Conservation (phyloP, 1,140 invertebrate genomes). For the Solen grandis region DNA sequence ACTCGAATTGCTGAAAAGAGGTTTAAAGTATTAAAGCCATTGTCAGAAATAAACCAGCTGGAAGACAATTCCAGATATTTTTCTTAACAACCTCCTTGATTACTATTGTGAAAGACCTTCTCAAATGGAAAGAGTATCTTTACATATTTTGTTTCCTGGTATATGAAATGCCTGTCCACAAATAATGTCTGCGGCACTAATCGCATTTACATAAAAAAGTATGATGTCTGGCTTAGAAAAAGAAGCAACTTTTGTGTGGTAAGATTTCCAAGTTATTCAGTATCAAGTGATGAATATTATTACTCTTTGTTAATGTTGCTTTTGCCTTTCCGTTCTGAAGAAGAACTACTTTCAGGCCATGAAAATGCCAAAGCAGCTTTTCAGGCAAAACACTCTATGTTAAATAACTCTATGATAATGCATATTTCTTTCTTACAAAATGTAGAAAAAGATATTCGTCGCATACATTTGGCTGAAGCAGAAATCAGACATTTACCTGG, state of each 20-base stretch:
- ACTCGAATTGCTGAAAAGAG: background rate
- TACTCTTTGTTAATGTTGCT: background rate
- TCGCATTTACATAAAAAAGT: background rate
- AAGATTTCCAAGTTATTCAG: background rate
- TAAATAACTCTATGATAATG: background rate
- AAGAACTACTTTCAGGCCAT: background rate
- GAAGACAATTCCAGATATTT: background rate
- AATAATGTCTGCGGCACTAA: background rate
- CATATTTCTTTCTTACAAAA: background rate
- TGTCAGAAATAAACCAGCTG: background rate
- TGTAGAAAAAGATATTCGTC: background rate
- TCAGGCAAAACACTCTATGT: slow-evolving; percentile 4
- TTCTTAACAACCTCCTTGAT: background rate
- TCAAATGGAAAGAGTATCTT: background rate
- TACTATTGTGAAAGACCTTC: background rate
- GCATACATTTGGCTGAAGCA: slow-evolving; percentile 5
- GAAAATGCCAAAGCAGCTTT: slow-evolving; percentile 10
- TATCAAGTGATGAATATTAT: slow-evolving; percentile 7
- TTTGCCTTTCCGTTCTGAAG: background rate
- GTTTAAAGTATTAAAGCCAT: slow-evolving; percentile 4
- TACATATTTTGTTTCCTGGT: slow-evolving; percentile 12
- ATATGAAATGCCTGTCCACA: background rate
- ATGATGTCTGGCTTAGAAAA: slow-evolving; percentile 7
- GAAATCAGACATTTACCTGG: too few species aligned
- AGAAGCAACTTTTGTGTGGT: background rate